phyloP scores from a whole-genome alignment of 2,797 vertebrate genomes.

The Bradypodion pumilum region DNA sequence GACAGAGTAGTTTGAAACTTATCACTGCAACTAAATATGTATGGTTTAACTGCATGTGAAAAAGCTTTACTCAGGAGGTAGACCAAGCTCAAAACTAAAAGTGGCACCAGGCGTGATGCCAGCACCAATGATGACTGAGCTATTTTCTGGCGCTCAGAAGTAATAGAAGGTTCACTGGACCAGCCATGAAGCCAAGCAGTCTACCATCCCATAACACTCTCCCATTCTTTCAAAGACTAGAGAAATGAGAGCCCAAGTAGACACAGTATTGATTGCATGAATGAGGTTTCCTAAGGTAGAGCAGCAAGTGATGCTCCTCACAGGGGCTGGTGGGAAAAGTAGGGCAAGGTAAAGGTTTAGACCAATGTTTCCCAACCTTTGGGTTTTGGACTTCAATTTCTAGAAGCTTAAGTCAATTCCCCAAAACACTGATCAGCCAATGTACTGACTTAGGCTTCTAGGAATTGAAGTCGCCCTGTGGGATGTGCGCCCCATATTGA shows the following conservation, averaged over 20 bases:
- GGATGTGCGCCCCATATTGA: no score
- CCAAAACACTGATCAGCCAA: no score
- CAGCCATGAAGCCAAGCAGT: not conserved
- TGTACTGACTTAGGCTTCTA: no score
- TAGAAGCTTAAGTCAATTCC: no score
- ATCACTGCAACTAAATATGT: not conserved
- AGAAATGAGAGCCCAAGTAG: not conserved
- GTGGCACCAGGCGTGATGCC: not conserved
- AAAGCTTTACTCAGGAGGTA: not conserved
- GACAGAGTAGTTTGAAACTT: not conserved
- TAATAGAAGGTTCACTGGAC: not conserved
- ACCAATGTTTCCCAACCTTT: no score
- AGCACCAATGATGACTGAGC: not conserved
- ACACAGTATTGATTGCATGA: not conserved
- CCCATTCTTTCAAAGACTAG: not conserved
- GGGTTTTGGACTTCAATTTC: no score
- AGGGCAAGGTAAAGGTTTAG: no score
- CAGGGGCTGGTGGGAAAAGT: not conserved
- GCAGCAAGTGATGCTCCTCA: not conserved
- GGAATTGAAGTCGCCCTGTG: no score
- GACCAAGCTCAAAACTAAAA: not conserved
- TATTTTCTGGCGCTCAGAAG: not conserved
- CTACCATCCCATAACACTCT: not conserved
- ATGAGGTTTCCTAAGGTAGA: not conserved
- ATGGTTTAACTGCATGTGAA: not conserved